Evolutionary conservation across 2,797 vertebrate species (phyloP).

Genomic region (Amphiprion clarkii): DNA sequence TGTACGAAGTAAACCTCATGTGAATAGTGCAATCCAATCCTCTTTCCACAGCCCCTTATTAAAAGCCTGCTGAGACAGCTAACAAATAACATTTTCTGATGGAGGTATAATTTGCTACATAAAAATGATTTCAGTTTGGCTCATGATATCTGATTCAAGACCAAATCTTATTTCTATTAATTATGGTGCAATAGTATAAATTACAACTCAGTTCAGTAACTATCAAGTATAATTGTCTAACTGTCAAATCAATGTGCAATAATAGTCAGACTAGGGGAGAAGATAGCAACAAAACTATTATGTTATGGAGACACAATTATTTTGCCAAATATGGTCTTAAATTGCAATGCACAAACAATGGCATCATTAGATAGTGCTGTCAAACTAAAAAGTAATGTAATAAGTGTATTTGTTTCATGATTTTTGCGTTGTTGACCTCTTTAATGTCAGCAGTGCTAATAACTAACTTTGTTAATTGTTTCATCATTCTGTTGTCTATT

Average conservation of each 20-base stretch:
- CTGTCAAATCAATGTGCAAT: neutral
- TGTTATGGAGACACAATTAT: neutral
- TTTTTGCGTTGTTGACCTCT: neutral
- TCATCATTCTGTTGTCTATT: neutral
- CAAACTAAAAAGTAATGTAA: neutral
- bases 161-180: neutral
- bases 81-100: neutral
- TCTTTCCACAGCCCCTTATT: constrained; percentile 24
- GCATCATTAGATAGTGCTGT: neutral
- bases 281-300: neutral
- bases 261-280: neutral
- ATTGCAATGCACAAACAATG: neutral
- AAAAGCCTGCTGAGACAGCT: constrained; percentile 7
- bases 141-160: neutral
- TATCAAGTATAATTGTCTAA: neutral
- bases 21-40: constrained; percentile 15
- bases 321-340: neutral
- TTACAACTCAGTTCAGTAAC: neutral
- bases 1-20: constrained; percentile 19
- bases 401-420: neutral
- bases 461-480: too few species aligned
- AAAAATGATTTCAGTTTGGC: constrained; percentile 2
- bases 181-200: neutral
- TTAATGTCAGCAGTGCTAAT: neutral
- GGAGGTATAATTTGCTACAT: neutral